Percentiles rank a stretch among this genome's conserved stretches.
Evolutionary conservation across 2,113 vertebrate genomes (phyloP).

Genomic region (Elephantulus edwardii): DNA sequence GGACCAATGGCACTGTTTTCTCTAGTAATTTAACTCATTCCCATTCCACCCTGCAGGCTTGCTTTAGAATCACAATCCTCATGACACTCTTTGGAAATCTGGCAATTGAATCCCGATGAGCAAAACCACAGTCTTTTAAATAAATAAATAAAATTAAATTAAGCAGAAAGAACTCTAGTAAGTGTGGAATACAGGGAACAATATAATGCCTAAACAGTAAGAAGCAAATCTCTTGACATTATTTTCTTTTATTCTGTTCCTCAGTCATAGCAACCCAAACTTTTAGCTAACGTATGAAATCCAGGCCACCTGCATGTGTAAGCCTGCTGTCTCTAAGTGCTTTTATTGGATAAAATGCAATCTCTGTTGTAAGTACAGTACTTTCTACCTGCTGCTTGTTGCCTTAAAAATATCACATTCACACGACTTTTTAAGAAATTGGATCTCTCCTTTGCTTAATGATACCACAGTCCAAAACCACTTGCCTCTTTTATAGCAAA

Average conservation of each 20-base stretch:
- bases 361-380: neutral
- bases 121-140: slow-evolving; percentile 14
- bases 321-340: slow-evolving; percentile 1
- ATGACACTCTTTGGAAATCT: neutral
- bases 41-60: neutral
- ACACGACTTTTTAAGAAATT: slow-evolving; percentile 48
- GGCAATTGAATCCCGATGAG: neutral
- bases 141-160: slow-evolving; percentile 15
- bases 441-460: slow-evolving; percentile 4
- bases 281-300: slow-evolving; percentile 51
- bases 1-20: neutral
- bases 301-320: neutral
- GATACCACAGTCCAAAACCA: slow-evolving; percentile 8
- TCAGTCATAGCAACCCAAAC: slow-evolving; percentile 4
- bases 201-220: neutral
- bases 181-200: neutral
- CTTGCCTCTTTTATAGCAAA: neutral
- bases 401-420: neutral
- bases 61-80: neutral
- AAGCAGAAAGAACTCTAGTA: neutral
- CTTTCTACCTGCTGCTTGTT: slow-evolving; percentile 2
- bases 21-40: neutral
- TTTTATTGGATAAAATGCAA: slow-evolving; percentile 32
- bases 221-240: neutral
- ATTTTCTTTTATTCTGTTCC: slow-evolving; percentile 6